A percentile compares a stretch with the other conserved stretches of the same genome.
phyloP scores from a whole-genome alignment of 1,140 invertebrate species.

The Brachionus rotundiformis region DNA sequence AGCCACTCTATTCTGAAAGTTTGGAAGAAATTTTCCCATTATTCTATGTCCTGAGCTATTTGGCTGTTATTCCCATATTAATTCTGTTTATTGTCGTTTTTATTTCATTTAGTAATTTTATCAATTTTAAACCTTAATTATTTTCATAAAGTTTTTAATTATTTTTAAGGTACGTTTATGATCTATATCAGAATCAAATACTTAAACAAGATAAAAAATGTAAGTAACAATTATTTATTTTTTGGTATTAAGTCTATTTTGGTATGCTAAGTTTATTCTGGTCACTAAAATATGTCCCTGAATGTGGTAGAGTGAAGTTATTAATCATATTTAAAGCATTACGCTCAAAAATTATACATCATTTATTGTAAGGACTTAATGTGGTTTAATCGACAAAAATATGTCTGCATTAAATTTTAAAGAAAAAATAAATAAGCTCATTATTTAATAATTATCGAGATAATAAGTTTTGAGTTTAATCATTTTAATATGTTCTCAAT shows the following conservation, averaged over 20 bases:
- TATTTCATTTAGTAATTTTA: conserved; percentile 2
- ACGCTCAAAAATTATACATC: no score
- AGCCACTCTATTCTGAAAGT: conserved; percentile 27
- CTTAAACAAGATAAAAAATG: conserved; percentile 15
- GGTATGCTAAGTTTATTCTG: no score
- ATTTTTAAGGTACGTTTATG: conserved; percentile 31
- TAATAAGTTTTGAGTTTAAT: no score
- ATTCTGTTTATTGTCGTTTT: neutral
- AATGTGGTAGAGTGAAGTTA: no score
- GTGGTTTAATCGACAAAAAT: no score
- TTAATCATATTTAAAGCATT: no score
- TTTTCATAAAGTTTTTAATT: neutral
- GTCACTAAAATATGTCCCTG: no score
- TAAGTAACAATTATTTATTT: conserved; percentile 11
- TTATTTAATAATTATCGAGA: no score
- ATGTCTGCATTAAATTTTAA: no score
- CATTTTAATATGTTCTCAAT: no score
- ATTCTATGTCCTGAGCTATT: conserved; percentile 29
- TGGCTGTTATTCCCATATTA: neutral
- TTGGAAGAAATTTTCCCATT: conserved; percentile 23
- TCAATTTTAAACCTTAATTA: neutral
- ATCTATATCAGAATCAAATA: conserved; percentile 8
- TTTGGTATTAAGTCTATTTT: neutral
- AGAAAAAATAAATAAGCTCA: no score
- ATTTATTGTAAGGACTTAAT: no score